phyloP scores from a whole-genome alignment of 2,113 vertebrate species.

The Guaruba guarouba region DNA sequence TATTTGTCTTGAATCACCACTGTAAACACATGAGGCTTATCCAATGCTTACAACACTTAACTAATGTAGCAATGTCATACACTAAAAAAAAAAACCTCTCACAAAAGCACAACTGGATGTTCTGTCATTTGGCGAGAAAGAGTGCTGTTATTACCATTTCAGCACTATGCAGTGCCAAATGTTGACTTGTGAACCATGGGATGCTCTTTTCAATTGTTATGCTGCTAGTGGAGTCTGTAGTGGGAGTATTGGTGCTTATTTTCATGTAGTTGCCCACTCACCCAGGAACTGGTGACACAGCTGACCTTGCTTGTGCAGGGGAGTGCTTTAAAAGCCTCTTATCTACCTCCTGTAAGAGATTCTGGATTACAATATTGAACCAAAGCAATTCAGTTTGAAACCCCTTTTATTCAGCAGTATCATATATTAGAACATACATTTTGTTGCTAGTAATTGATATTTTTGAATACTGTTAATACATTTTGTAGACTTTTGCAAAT shows the following conservation, averaged over 20 bases:
- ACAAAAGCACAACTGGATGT: neutral
- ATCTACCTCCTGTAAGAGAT: neutral
- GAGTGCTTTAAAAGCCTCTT: neutral
- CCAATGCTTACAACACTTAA: neutral
- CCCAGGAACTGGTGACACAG: neutral
- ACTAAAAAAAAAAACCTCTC: neutral
- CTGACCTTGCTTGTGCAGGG: neutral
- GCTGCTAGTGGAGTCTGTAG: neutral
- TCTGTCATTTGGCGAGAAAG: neutral
- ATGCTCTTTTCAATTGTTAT: neutral
- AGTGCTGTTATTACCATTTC: neutral
- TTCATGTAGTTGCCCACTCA: neutral
- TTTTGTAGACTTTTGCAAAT: neutral
- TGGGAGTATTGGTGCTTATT: neutral
- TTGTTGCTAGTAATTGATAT: neutral
- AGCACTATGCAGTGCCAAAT: neutral
- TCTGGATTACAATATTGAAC: neutral
- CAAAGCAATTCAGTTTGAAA: neutral
- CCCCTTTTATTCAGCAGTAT: neutral
- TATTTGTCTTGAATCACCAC: neutral
- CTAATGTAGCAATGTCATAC: neutral
- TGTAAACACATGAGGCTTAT: neutral
- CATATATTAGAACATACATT: neutral
- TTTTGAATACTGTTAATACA: neutral
- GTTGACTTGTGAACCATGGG: neutral